A percentile compares a stretch with the other conserved stretches of the same genome.
Evolutionary conservation across 2,797 vertebrate species (phyloP).

Genomic region (Anisognathus igniventris): DNA sequence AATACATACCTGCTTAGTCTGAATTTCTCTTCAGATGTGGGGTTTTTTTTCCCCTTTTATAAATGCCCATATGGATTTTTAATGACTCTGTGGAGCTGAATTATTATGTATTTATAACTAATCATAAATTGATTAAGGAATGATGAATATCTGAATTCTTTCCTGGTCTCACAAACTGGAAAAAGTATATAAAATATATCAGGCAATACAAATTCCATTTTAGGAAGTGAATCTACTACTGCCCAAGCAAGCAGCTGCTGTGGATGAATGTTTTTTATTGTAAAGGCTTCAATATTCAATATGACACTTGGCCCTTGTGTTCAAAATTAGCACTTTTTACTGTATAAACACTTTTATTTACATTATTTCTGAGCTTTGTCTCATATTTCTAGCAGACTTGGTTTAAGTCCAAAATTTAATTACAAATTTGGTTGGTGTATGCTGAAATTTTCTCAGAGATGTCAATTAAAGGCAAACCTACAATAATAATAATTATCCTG

Average conservation of each 20-base stretch:
- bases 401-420: slow-evolving; percentile 51
- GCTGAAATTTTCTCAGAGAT: background rate
- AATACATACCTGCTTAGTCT: background rate
- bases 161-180: background rate
- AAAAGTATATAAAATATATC: background rate
- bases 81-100: background rate
- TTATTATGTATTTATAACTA: background rate
- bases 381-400: slow-evolving; percentile 34
- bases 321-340: slow-evolving; percentile 38
- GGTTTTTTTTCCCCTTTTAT: background rate
- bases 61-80: background rate
- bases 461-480: background rate
- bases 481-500: background rate
- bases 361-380: slow-evolving; percentile 30
- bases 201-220: slow-evolving; percentile 16
- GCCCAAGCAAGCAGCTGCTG: background rate
- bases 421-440: background rate
- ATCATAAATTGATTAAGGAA: slow-evolving; percentile 11
- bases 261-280: slow-evolving; percentile 35
- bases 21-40: background rate
- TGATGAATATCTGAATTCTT: slow-evolving; percentile 1
- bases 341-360: slow-evolving; percentile 27
- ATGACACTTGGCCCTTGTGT: background rate
- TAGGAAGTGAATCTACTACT: background rate
- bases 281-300: background rate